Conservation (phyloP, 1,140 invertebrate genomes). For the Leptopilina boulardi region DNA sequence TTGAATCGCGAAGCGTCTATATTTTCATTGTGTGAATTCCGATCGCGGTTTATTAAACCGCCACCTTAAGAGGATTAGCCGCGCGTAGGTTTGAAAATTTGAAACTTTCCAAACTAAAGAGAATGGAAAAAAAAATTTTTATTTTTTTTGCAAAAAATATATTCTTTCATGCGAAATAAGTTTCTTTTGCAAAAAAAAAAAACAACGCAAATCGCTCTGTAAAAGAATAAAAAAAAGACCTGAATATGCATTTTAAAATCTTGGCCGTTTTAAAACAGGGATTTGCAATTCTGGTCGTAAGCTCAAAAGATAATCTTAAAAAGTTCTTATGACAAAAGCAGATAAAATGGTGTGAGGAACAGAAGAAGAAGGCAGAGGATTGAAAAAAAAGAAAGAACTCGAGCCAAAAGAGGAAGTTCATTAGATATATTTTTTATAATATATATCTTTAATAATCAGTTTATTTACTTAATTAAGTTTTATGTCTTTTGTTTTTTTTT, state of each 20-base stretch:
- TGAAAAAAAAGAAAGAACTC: background rate
- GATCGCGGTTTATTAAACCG: constrained; percentile 33
- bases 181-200: background rate
- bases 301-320: constrained; percentile 12
- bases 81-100: constrained; percentile 39
- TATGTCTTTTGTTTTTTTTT: background rate
- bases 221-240: background rate
- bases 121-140: background rate
- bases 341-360: background rate
- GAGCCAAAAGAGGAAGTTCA: background rate
- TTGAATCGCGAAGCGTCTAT: constrained; percentile 12
- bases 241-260: background rate
- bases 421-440: background rate
- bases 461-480: background rate
- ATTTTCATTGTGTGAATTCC: constrained; percentile 27
- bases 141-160: too few relatives aligned
- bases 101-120: constrained; percentile 25
- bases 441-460: background rate
- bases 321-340: constrained; percentile 23
- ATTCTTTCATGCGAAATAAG: too few relatives aligned
- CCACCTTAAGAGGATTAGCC: constrained; percentile 47
- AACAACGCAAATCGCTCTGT: too few relatives aligned
- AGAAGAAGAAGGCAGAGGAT: background rate
- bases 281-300: constrained; percentile 6
- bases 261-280: background rate